Percentiles rank a stretch among this genome's conserved stretches.
Conservation (phyloP, 2,888 invertebrate genomes). For the Lepidonotus clava region DNA sequence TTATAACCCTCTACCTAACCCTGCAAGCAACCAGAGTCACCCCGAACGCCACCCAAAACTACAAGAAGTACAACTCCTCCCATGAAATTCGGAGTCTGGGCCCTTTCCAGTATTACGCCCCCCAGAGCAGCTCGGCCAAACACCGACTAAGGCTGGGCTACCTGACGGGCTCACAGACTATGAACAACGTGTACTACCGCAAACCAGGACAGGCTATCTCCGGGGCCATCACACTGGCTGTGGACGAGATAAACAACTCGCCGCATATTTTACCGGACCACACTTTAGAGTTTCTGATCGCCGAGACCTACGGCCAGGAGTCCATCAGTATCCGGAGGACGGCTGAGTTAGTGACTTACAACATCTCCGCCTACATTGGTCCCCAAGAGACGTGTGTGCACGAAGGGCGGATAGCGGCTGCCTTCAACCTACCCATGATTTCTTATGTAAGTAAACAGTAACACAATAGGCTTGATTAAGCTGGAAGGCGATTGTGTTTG, state of each 20-base stretch:
- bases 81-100: not conserved
- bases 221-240: conserved; percentile 93
- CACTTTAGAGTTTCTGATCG: conserved; percentile 88
- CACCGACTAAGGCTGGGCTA: conserved; percentile 38
- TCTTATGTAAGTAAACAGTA: conserved; percentile 94
- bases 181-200: conserved; percentile 54
- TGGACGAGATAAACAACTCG: conserved; percentile 86
- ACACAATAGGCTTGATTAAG: no score
- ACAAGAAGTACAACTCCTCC: not conserved
- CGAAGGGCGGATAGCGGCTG: conserved; percentile 95
- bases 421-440: conserved; percentile 96
- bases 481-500: no score
- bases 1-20: no score
- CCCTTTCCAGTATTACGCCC: not conserved
- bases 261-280: conserved; percentile 84
- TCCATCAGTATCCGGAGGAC: conserved; percentile 91
- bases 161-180: conserved; percentile 43
- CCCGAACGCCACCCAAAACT: no score
- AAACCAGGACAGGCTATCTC: conserved; percentile 77
- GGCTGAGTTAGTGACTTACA: conserved; percentile 89
- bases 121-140: not conserved
- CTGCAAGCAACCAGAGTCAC: no score
- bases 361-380: conserved; percentile 93
- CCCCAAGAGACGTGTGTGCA: conserved; percentile 93
- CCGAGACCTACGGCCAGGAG: conserved; percentile 95